Evolutionary conservation across 2,113 vertebrate genomes (phyloP), one percentile per base, ranked within the genome.

Genomic region (Eulacestoma nigropectus): DNA sequence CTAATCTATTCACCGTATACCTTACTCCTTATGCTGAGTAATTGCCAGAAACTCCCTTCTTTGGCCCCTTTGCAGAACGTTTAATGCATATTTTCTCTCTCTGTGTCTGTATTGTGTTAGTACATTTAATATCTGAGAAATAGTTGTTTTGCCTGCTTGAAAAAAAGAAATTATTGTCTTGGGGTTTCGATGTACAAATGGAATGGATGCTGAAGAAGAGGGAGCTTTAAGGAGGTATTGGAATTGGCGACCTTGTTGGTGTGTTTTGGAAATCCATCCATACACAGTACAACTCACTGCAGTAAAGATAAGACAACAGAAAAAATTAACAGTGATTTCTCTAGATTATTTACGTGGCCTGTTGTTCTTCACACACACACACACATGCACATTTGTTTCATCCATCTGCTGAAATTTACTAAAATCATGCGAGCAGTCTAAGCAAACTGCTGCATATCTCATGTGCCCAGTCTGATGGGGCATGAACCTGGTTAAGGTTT

Each of bases 1-100:
- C 92, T 97, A 70, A 96, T 94, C 93, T 96, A 0, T 80, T 89
- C 82, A 73, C 70, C 44, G 30, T 93, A 84, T 83, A 88, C 63
- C 68, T 91, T 93, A 83, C 44, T 92, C 78, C 64, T 80, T 86
- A 42, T n/a, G 19, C 67, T 63, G 64, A 84, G 19, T 74, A 83
- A 84, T 83, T 90, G 93, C 74, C 82, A 91, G 67, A 90, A 89
- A 93, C 49, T 88, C 75, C 73, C 64, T 93, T 81, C 64, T 88
- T 72, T 94, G 84, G 64, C 69, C 70, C 4, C 72, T 84, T 85
- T 60, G 74, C 68, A 92, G 59, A 90, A 91, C 7, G 4, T 41
- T 84, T 52, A 35, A 64, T 73, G 49, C 44, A 44, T 79, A 37
- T 87, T 91, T 64, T 87, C 32, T 83, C 53, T 75, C 23, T 78